Base-by-base conservation (phyloP, 2,888 invertebrate genomes). In the Epirrhoe tristata region DNA sequence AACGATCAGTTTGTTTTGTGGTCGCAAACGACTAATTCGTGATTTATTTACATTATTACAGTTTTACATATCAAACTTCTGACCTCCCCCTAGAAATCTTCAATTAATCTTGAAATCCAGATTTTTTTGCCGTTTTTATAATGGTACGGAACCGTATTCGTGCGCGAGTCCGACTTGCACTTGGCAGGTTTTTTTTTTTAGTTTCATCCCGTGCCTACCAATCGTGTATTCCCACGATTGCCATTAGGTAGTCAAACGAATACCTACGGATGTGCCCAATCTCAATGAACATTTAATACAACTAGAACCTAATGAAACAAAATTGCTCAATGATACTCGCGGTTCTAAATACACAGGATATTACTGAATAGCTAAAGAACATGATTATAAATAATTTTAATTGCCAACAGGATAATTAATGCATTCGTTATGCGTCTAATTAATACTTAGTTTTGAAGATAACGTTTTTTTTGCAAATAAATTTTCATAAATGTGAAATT, bases 251-350 rank as follows among this genome's bases (percentile, higher is more conserved):
- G 14, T 52, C 4, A 52, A 59, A 59, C 17, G 39, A 14, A 55
- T 52, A n/a, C n/a, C n/a, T n/a, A 61, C 58, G 62, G 55, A 68
- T 59, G 58, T 68, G 56, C 51, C 61, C 46, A 69, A 62, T 65
- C 31, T 62, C 36, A 58, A 62, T 59, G 53, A 62, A 34, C 54
- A 62, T 58, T 65, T 32, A 66, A 59, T 68, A 58, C 34, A 32
- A 17, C 66, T 50, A 62, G 58, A 52, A 34, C 48, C 14, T 64
- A 58, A 64, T 55, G 54, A 65, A 62, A 58, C 53, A 62, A 62
- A 43, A 69, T 69, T 69, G 58, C 62, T 59, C 53, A 56, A 59
- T 53, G 53, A 62, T 62, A 64, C 17, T 58, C 58, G n/a, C 14
- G 6, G 32, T 2, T 12, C 16, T 52, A 52, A 52, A 52, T 31